These are phyloP conservation scores for Merops nubicus DNA, from an alignment of 2,113 vertebrate genomes.

Conservation along the genomic window DNA sequence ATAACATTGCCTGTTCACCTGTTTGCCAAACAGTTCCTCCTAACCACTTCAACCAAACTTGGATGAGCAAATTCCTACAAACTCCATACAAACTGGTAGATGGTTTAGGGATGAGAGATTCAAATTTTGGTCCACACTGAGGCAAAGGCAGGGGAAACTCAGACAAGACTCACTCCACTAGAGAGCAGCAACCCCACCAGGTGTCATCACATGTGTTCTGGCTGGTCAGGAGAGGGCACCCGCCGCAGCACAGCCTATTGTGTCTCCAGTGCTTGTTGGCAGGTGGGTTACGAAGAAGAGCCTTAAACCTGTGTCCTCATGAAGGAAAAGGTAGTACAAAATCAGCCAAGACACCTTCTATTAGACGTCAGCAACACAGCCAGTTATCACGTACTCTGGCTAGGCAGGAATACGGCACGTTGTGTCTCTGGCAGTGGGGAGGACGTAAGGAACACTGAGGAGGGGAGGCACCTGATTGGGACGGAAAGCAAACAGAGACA, in stretches of 20 bases:
- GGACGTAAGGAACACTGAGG: not conserved
- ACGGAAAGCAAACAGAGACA: not conserved
- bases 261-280: not conserved
- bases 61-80: not conserved
- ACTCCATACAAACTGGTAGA: not conserved
- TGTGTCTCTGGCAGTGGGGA: not conserved
- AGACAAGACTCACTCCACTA: not conserved
- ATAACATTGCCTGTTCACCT: not conserved
- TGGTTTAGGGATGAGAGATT: not conserved
- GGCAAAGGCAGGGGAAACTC: not conserved
- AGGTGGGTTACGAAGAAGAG: not conserved
- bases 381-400: not conserved
- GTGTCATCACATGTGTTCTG: fast-evolving
- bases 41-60: not conserved
- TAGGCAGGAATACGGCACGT: not conserved
- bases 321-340: not conserved
- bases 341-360: not conserved
- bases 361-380: not conserved
- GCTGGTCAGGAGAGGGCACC: not conserved
- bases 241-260: not conserved
- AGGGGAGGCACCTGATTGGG: not conserved
- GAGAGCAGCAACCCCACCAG: not conserved
- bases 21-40: not conserved
- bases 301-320: not conserved
- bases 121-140: not conserved